Percentiles rank a stretch among this genome's conserved stretches.
Evolutionary conservation across 2,797 vertebrate species (phyloP).

Genomic region (Muscicapa striata): DNA sequence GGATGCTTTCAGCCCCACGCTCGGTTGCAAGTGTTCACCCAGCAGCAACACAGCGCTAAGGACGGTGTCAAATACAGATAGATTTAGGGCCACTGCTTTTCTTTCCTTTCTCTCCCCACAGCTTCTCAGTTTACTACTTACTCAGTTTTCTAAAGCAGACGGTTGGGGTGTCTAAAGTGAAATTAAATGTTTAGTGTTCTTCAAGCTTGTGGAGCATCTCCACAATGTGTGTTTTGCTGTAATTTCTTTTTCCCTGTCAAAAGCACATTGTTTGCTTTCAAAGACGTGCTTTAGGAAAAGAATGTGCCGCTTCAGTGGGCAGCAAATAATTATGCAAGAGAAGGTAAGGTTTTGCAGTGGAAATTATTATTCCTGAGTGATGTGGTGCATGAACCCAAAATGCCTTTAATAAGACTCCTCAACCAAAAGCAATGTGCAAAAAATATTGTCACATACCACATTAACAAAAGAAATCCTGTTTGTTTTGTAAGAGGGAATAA

Average conservation of each 20-base stretch:
- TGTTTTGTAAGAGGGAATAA: background rate
- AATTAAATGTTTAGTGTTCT: background rate
- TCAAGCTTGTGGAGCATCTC: background rate
- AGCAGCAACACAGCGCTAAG: background rate
- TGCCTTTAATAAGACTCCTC: background rate
- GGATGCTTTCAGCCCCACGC: background rate
- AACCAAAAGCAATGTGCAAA: background rate
- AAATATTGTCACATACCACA: background rate
- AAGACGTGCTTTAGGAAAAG: background rate
- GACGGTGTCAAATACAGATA: background rate
- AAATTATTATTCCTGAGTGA: background rate
- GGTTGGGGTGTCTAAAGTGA: background rate
- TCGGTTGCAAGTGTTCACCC: background rate
- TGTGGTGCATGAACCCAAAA: background rate
- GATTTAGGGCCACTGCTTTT: background rate
- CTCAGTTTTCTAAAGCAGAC: background rate
- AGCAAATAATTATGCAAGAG: conserved; percentile 2
- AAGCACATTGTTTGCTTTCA: background rate
- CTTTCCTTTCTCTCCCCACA: background rate
- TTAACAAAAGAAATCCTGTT: background rate
- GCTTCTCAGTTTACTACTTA: background rate
- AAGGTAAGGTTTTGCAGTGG: background rate
- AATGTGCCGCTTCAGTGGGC: background rate
- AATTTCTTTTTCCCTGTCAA: background rate
- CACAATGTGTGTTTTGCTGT: background rate